Evolutionary conservation across 2,113 vertebrate genomes (phyloP).

Genomic region (Rattus rattus): DNA sequence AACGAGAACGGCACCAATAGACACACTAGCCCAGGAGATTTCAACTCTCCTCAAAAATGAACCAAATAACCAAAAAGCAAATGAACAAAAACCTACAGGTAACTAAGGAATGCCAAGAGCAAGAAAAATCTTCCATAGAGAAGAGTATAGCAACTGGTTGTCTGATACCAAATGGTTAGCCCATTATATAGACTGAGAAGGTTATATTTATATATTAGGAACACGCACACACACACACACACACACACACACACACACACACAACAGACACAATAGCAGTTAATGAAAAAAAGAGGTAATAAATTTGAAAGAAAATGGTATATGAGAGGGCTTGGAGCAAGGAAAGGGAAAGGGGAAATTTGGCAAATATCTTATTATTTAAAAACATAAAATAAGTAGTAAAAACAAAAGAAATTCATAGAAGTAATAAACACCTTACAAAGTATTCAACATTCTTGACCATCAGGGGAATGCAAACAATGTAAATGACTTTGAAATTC

Average conservation of each 20-base stretch:
- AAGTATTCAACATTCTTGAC: background rate
- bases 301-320: background rate
- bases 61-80: background rate
- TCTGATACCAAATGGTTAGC: background rate
- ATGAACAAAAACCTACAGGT: background rate
- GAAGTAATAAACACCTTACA: background rate
- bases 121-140: background rate
- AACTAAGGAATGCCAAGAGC: background rate
- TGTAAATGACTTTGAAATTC: background rate
- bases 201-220: background rate
- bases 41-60: background rate
- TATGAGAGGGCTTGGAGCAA: background rate
- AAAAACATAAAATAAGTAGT: background rate
- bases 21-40: background rate
- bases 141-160: background rate
- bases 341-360: background rate
- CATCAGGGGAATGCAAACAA: background rate
- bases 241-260: background rate
- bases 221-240: background rate
- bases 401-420: background rate
- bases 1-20: background rate
- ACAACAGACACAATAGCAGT: background rate
- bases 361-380: background rate
- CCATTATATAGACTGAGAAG: background rate
- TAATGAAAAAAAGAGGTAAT: background rate